Evolutionary conservation across 2,797 vertebrate species (phyloP).

Genomic region (Tokudaia muenninki): DNA sequence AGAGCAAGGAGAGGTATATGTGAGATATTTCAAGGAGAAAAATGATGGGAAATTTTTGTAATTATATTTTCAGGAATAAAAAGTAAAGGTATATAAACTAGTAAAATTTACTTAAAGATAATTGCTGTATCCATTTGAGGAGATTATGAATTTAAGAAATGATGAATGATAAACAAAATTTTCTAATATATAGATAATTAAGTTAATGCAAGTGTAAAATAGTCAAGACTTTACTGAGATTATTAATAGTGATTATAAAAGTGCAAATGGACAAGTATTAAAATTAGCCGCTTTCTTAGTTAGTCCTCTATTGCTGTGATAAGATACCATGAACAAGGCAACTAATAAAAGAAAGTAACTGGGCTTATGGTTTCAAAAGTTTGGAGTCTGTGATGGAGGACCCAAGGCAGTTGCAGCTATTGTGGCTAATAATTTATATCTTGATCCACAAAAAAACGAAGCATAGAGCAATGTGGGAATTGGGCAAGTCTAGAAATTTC

Average conservation of each 20-base stretch:
- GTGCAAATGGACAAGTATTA: not conserved
- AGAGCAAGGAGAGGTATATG: not conserved
- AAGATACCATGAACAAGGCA: not conserved
- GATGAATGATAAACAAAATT: not conserved
- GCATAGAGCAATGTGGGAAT: not conserved
- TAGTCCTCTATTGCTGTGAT: not conserved
- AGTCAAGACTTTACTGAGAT: not conserved
- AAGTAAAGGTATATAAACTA: not conserved
- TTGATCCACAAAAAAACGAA: not conserved
- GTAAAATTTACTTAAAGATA: not conserved
- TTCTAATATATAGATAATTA: not conserved
- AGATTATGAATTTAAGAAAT: not conserved
- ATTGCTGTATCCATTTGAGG: not conserved
- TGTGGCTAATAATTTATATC: not conserved
- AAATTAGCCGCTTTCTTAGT: not conserved
- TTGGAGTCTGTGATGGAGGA: not conserved
- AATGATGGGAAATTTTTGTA: not conserved
- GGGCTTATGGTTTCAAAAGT: not conserved
- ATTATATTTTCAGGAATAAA: not conserved
- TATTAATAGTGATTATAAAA: constrained; percentile 5
- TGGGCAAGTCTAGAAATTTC: not conserved
- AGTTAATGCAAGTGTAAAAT: not conserved
- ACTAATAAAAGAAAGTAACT: not conserved
- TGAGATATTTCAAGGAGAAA: not conserved
- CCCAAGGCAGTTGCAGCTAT: not conserved